Conservation (phyloP, 2,797 vertebrate genomes). For the Darevskia mixta region DNA sequence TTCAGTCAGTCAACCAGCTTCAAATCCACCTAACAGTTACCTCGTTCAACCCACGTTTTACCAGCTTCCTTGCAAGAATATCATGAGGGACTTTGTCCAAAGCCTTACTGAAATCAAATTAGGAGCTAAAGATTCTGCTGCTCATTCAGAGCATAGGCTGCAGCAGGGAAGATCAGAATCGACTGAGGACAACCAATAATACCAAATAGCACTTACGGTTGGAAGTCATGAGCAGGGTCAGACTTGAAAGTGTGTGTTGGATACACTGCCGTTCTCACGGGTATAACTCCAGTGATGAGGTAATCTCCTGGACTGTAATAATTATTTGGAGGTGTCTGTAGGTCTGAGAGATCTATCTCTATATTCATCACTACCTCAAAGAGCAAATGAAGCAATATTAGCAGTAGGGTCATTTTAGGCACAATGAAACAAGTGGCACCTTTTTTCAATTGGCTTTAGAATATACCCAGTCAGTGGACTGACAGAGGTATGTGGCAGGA, state of each 20-base stretch:
- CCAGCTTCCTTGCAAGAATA: too few species aligned
- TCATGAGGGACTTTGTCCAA: too few species aligned
- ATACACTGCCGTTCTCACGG: not conserved
- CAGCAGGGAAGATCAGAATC: not conserved
- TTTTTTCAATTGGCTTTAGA: not conserved
- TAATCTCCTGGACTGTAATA: conserved; percentile 25
- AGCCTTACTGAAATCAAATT: too few species aligned
- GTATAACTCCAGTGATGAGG: not conserved
- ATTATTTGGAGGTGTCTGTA: not conserved
- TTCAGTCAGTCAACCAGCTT: too few species aligned
- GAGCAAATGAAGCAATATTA: not conserved
- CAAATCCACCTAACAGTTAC: too few species aligned
- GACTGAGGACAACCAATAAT: not conserved
- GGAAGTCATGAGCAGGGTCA: not conserved
- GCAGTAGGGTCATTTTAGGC: not conserved
- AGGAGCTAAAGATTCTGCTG: too few species aligned
- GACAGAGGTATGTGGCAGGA: not conserved
- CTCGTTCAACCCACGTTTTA: too few species aligned
- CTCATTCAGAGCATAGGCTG: too few species aligned
- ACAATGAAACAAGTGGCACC: rapidly evolving
- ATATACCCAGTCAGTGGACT: not conserved
- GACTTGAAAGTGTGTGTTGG: not conserved
- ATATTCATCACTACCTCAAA: not conserved
- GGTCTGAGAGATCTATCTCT: not conserved
- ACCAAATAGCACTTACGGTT: not conserved